Percentiles rank a stretch among this genome's conserved stretches.
Evolutionary conservation across 1,140 invertebrate genomes (phyloP).

Genomic region (Battus philenor): DNA sequence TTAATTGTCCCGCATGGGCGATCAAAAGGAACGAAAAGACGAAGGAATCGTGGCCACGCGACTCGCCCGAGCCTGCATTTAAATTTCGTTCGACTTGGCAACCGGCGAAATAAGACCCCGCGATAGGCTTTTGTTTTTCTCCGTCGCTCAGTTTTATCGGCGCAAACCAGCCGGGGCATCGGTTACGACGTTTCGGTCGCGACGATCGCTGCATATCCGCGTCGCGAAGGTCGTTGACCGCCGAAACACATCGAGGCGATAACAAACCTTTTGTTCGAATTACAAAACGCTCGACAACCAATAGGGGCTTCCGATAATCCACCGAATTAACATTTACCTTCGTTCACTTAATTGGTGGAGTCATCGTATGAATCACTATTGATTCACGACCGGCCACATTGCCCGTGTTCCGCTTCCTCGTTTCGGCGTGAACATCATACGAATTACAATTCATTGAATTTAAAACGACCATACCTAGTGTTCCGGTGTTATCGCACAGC

Average conservation of each 20-base stretch:
- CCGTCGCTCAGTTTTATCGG: constrained; percentile 39
- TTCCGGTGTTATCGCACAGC: constrained; percentile 13
- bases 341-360: neutral
- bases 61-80: constrained; percentile 7
- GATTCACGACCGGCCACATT: constrained; percentile 1
- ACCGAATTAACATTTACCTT: constrained; percentile 2
- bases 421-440: constrained; percentile 6
- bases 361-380: neutral
- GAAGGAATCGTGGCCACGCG: constrained; percentile 14
- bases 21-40: constrained; percentile 10
- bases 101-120: constrained; percentile 3
- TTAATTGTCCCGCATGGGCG: constrained; percentile 15
- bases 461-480: constrained; percentile 1
- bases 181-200: constrained; percentile 32
- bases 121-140: constrained; percentile 40
- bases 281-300: constrained; percentile 4
- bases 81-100: constrained; percentile 7
- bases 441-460: constrained; percentile 9
- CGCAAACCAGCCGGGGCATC: constrained; percentile 35
- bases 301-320: constrained; percentile 14
- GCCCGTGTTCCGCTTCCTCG: constrained; percentile 4
- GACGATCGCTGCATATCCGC: constrained; percentile 43
- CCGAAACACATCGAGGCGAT: constrained; percentile 51
- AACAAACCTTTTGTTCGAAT: constrained; percentile 26
- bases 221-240: constrained; percentile 61